Evolutionary conservation across 2,113 vertebrate genomes (phyloP), one percentile per base, ranked within the genome.

Genomic region (Coptodon rendalli): DNA sequence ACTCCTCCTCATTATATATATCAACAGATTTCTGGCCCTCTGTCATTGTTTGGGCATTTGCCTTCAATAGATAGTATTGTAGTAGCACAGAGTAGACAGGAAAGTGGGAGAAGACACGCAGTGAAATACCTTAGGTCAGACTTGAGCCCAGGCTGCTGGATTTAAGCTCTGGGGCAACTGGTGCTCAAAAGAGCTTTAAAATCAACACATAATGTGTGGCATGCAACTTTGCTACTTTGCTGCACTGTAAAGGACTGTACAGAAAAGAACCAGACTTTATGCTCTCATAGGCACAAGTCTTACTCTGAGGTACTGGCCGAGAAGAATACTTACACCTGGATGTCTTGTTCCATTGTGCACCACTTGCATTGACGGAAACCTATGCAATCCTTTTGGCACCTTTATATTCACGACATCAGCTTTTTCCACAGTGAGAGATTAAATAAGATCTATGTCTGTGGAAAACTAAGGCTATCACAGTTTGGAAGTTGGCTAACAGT

Each of bases 381-480:
- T 9, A 27, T 76, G 40, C 14, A 76, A 27, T 78, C 9, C 24
- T 19, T 50, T 31, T 19, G 16, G 9, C 43, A 78, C 71, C 16
- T 78, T 78, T 50, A 78, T 50, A 50, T 50, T 31, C 27, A 13
- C 16, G 12, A 31, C 16, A 50, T 78, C 2, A 48, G 6, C 3
- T 31, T 78, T 78, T 50, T 38, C 10, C 61, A 36, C 61, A 66
- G 6, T 66, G 19, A 13, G 61, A 38, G 19, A 22, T 22, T 22
- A 66, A 66, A 38, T 38, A 66, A 8, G 34, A 61, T 22, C 4
- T n/a, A 38, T 38, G 61, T 66, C 31, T 38, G 31, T 38, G 31
- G 11, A 76, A 76, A 48, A 76, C 24, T 0, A 19, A 76, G 6
- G 4, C 71, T 76, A 29, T 29, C 1, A 1, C 14, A 0, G 2